Conservation (phyloP, 1,140 invertebrate species). For the Bursaphelenchus mucronatus region DNA sequence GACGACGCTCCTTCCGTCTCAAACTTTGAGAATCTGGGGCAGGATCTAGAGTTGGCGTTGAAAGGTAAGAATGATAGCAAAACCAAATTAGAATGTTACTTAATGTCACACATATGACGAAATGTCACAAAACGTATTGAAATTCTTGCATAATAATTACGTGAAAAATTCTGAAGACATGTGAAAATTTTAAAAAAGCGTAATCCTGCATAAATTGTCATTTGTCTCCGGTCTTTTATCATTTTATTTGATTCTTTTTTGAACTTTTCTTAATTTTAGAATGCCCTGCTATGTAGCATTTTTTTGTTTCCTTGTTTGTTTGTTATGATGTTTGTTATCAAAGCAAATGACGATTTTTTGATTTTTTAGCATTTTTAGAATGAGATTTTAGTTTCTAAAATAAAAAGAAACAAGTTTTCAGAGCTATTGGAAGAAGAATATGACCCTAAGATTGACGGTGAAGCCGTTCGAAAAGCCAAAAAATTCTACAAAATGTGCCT, state of each 20-base stretch:
- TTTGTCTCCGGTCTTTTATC: no score
- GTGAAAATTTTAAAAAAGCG: no score
- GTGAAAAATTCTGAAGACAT: no score
- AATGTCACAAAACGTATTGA: no score
- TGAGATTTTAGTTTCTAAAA: not conserved
- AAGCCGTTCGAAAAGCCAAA: slow-evolving; percentile 59
- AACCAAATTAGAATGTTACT: no score
- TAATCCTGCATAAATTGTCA: no score
- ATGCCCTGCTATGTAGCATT: not conserved
- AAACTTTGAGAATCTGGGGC: slow-evolving; percentile 60
- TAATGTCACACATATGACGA: no score
- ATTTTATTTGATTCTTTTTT: no score
- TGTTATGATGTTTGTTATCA: not conserved
- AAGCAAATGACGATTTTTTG: not conserved
- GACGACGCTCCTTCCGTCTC: slow-evolving; percentile 61
- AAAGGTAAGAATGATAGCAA: slow-evolving; percentile 41
- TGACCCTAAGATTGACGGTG: slow-evolving; percentile 40
- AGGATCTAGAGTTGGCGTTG: slow-evolving; percentile 57
- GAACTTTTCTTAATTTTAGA: no score
- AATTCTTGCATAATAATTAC: no score
- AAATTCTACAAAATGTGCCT: slow-evolving; percentile 60
- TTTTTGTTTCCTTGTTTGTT: not conserved
- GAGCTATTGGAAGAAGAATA: slow-evolving; percentile 53
- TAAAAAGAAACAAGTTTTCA: slow-evolving; percentile 27
- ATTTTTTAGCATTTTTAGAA: no score